Conservation (phyloP, 2,888 invertebrate genomes). For the Tipula vernalis region DNA sequence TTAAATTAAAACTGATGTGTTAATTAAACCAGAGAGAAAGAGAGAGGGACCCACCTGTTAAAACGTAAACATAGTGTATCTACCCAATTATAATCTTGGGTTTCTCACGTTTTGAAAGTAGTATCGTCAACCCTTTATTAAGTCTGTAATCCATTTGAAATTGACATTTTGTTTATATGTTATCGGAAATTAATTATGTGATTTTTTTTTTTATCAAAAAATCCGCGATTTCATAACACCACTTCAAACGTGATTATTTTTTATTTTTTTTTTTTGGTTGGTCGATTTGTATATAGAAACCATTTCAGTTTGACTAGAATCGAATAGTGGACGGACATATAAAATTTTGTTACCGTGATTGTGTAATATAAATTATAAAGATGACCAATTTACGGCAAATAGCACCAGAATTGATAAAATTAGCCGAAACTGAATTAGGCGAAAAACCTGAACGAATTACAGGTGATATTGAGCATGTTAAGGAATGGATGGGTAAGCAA, state of each 20-base stretch:
- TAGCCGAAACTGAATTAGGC: constrained; percentile 39
- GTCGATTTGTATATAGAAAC: background rate
- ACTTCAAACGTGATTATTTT: background rate
- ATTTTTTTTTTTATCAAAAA: background rate
- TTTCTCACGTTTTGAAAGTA: background rate
- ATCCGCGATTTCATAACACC: background rate
- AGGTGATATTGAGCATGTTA: constrained; percentile 39
- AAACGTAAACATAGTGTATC: background rate
- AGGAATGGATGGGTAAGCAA: constrained; percentile 44
- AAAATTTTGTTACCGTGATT: background rate
- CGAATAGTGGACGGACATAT: background rate
- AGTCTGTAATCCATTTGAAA: background rate
- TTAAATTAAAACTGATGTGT: background rate
- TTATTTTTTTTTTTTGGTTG: background rate
- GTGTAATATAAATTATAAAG: background rate
- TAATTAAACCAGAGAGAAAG: background rate
- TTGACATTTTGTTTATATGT: background rate
- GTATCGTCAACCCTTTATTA: background rate
- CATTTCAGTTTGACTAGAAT: background rate
- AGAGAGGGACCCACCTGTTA: background rate
- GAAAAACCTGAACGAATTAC: constrained; percentile 39
- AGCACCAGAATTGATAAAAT: constrained; percentile 35
- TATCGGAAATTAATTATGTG: background rate
- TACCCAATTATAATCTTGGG: background rate
- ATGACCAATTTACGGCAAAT: constrained; percentile 15